These are phyloP conservation scores for Gymnopithys bicolor DNA, from an alignment of 2,797 vertebrate genomes.

Conservation along the genomic window DNA sequence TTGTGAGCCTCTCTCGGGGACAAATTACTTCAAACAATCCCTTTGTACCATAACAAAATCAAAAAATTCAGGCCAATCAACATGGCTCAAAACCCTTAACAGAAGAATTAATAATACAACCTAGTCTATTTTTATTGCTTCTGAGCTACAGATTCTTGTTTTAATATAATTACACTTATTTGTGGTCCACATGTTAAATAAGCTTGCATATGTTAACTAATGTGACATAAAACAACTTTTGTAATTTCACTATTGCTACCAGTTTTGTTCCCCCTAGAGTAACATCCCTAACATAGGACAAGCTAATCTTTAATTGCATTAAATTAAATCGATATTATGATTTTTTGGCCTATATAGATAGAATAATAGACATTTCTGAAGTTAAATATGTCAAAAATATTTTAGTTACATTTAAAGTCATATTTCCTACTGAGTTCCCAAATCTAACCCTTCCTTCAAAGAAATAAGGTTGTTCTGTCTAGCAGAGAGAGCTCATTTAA, in stretches of 20 bases:
- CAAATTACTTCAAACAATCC: conserved; percentile 99
- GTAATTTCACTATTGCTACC: conserved; percentile 79
- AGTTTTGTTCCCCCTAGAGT: conserved; percentile 77
- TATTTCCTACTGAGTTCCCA: conserved; percentile 3
- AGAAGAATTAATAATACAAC: conserved; percentile 99
- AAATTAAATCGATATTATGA: conserved; percentile 73
- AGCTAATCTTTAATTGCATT: conserved; percentile 76
- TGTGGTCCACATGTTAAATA: conserved; percentile 85
- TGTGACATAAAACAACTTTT: conserved; percentile 82
- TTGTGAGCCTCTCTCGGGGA: conserved; percentile 98
- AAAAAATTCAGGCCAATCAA: conserved; percentile 97
- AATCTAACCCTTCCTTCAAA: conserved; percentile 16
- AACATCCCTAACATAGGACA: conserved; percentile 70
- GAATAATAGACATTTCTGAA: conserved; percentile 61
- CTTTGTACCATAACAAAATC: conserved; percentile 99
- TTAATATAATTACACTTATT: conserved; percentile 85
- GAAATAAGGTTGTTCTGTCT: not conserved
- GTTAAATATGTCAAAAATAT: conserved; percentile 60
- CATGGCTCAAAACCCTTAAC: conserved; percentile 95
- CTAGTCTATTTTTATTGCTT: conserved; percentile 91
- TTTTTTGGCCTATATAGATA: conserved; percentile 52
- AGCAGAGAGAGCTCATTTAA: conserved; percentile 23
- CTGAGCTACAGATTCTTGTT: conserved; percentile 88
- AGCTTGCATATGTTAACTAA: conserved; percentile 84
- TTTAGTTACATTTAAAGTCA: conserved; percentile 23